Conservation (phyloP, 2,888 invertebrate genomes). For the Scaptomyza reducta region DNA sequence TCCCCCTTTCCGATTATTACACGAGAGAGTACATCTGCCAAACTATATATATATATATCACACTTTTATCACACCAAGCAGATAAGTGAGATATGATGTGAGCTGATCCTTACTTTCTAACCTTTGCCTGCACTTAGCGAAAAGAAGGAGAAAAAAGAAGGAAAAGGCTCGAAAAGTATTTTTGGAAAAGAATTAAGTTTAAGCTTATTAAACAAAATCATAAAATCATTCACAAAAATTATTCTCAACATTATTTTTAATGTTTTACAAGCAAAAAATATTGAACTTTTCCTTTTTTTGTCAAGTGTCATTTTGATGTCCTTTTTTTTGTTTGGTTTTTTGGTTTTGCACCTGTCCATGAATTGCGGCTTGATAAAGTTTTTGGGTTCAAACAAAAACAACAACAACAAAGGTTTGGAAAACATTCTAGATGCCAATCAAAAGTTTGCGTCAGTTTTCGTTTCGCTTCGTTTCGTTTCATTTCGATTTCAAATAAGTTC, state of each 20-base stretch:
- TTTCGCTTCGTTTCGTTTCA: constrained; percentile 17
- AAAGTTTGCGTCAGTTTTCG: constrained; percentile 51
- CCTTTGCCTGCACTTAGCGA: not conserved
- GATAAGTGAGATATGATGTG: constrained; percentile 15
- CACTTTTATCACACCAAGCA: constrained; percentile 23
- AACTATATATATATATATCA: constrained; percentile 4
- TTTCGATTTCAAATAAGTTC: constrained; percentile 5
- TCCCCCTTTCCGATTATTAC: constrained; percentile 3
- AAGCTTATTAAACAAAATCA: no score
- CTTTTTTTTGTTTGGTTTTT: constrained; percentile 11
- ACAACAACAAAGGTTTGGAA: constrained; percentile 45
- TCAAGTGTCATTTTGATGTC: constrained; percentile 1
- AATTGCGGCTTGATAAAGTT: constrained; percentile 50
- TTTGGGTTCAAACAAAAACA: constrained; percentile 42
- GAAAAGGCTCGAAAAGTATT: no score
- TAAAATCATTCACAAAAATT: no score
- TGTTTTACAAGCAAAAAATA: no score
- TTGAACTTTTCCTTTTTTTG: not conserved
- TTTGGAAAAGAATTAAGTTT: no score
- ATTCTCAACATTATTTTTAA: no score
- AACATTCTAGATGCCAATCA: constrained; percentile 66
- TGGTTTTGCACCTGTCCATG: constrained; percentile 58
- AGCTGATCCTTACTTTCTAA: not conserved
- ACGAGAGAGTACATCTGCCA: constrained; percentile 5
- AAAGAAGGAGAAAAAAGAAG: not conserved